phyloP scores from a whole-genome alignment of 2,888 invertebrate genomes.

The Dermolepida albohirtum region DNA sequence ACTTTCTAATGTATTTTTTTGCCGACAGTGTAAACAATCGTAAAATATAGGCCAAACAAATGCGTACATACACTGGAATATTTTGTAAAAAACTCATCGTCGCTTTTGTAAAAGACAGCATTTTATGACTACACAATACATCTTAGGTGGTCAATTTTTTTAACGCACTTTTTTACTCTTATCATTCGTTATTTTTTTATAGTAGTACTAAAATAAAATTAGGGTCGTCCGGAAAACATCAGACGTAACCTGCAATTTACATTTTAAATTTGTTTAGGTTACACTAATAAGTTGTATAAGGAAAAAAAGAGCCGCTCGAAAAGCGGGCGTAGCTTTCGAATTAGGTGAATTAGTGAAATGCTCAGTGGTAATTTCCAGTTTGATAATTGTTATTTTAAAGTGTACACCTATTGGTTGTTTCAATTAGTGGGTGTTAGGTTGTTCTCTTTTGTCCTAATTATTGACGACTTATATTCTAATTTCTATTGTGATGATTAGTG shows the following conservation, averaged over 20 bases:
- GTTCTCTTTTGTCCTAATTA: constrained; percentile 43
- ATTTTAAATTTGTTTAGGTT: too few relatives aligned
- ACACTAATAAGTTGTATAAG: too few relatives aligned
- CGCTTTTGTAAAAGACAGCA: neutral
- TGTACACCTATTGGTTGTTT: neutral
- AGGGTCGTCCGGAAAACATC: too few relatives aligned
- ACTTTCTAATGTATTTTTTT: constrained; percentile 11
- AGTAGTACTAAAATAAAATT: neutral
- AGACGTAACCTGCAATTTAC: too few relatives aligned
- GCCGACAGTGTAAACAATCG: constrained; percentile 21
- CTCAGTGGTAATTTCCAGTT: neutral
- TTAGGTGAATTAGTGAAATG: neutral
- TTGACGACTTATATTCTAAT: constrained; percentile 40
- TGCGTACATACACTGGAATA: neutral
- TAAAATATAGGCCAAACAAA: constrained; percentile 26
- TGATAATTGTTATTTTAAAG: constrained; percentile 6
- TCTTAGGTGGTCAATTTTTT: constrained; percentile 34
- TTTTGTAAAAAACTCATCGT: constrained; percentile 7
- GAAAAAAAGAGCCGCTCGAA: too few relatives aligned
- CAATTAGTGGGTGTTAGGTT: constrained; percentile 19
- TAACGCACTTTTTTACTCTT: neutral
- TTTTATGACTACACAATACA: constrained; percentile 18
- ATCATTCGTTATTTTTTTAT: constrained; percentile 24
- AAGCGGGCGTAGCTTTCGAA: too few relatives aligned
- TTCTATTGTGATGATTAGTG: constrained; percentile 41